phyloP scores from a whole-genome alignment of 1,140 invertebrate species.

The Yoshiicerus persimilis region DNA sequence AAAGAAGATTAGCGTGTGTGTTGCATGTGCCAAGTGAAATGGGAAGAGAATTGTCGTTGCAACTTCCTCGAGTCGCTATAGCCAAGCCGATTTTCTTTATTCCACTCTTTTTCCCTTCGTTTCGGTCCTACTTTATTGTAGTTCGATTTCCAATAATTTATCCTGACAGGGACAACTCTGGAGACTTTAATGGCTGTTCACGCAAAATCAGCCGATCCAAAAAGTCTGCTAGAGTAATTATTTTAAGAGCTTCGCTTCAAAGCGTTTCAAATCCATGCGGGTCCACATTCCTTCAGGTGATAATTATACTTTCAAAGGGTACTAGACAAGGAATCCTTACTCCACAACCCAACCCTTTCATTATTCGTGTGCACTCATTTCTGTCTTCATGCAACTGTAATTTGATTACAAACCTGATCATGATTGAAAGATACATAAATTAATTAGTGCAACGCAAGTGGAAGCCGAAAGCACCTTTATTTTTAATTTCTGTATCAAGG shows the following conservation, averaged over 20 bases:
- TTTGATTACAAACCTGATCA: too few species aligned
- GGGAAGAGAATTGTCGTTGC: constrained; percentile 28
- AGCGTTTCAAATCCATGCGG: background rate
- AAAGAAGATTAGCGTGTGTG: background rate
- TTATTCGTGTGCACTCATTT: too few species aligned
- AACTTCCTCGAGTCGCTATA: constrained; percentile 1
- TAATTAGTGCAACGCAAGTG: too few species aligned
- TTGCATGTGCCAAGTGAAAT: background rate
- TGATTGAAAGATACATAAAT: too few species aligned
- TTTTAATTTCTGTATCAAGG: too few species aligned
- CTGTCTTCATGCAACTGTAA: too few species aligned
- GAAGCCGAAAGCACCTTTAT: too few species aligned
- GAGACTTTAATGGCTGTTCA: background rate
- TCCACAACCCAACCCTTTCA: too few species aligned
- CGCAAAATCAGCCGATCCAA: background rate
- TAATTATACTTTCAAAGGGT: too few species aligned
- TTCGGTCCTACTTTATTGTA: background rate
- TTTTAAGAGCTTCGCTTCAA: background rate
- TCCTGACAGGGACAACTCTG: background rate
- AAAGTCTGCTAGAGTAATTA: background rate
- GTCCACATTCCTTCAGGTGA: background rate
- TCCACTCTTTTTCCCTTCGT: background rate
- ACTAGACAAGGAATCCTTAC: too few species aligned
- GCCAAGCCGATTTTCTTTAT: background rate
- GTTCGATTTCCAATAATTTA: background rate